Percentiles rank a stretch among this genome's conserved stretches.
phyloP scores from a whole-genome alignment of 2,113 vertebrate genomes.

The Colossoma macropomum region DNA sequence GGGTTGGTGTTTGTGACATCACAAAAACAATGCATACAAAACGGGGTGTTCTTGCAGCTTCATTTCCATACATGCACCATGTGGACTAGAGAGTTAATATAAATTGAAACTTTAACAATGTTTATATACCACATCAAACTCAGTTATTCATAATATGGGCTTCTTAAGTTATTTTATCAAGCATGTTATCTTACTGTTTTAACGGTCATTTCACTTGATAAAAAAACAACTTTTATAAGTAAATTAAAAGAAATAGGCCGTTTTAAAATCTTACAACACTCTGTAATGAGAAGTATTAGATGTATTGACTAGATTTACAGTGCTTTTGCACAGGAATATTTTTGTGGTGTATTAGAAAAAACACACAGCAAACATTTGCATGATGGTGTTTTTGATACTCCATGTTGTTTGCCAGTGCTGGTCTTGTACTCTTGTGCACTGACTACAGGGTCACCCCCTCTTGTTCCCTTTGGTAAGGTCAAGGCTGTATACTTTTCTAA shows the following conservation, averaged over 20 bases:
- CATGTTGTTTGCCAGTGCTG: neutral
- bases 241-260: neutral
- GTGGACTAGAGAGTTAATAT: too few species aligned
- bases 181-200: neutral
- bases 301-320: too few species aligned
- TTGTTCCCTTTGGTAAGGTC: conserved; percentile 42
- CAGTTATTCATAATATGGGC: neutral
- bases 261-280: too few species aligned
- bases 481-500: conserved; percentile 55
- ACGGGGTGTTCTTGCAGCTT: too few species aligned
- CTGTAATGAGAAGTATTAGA: too few species aligned
- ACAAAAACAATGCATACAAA: too few species aligned
- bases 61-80: too few species aligned
- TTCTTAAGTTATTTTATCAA: neutral
- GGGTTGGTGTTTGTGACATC: too few species aligned
- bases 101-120: too few species aligned
- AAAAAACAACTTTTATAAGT: neutral
- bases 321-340: too few species aligned
- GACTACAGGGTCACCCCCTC: neutral
- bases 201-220: too few species aligned
- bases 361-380: neutral
- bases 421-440: neutral
- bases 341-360: neutral
- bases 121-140: too few species aligned
- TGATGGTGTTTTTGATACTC: neutral